phyloP scores from a whole-genome alignment of 2,113 vertebrate species.

The Megaceryle maxima region DNA sequence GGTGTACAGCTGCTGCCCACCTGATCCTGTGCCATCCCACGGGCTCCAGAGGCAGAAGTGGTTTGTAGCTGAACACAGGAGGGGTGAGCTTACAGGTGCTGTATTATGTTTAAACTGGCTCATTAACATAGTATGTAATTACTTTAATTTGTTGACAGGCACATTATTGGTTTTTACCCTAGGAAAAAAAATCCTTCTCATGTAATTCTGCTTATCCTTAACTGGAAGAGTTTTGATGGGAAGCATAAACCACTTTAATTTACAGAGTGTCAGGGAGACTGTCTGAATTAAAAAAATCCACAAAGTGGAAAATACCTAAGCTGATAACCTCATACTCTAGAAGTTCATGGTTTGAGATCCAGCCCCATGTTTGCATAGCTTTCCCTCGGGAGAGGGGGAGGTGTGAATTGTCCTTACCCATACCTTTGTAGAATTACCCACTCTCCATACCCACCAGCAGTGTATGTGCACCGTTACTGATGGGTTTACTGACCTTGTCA shows the following conservation, averaged over 20 bases:
- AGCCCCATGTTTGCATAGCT: neutral
- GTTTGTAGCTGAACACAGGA: neutral
- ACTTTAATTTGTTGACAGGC: neutral
- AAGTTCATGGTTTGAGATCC: neutral
- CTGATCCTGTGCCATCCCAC: rapidly evolving
- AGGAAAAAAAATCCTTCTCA: neutral
- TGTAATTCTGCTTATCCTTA: neutral
- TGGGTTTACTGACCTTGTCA: neutral
- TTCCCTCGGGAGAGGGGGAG: neutral
- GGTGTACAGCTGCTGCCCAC: neutral
- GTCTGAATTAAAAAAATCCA: neutral
- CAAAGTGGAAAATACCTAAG: neutral
- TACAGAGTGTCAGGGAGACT: neutral
- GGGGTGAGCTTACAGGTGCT: neutral
- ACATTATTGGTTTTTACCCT: neutral
- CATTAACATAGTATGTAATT: neutral
- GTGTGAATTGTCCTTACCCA: neutral
- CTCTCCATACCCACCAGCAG: neutral
- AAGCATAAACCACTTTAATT: neutral
- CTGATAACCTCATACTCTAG: neutral
- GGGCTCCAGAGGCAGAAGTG: neutral
- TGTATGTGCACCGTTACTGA: rapidly evolving
- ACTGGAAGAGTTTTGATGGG: neutral
- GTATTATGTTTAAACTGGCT: neutral
- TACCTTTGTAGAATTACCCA: neutral